phyloP scores from a whole-genome alignment of 2,888 invertebrate species.

The Ophion ellenae region DNA sequence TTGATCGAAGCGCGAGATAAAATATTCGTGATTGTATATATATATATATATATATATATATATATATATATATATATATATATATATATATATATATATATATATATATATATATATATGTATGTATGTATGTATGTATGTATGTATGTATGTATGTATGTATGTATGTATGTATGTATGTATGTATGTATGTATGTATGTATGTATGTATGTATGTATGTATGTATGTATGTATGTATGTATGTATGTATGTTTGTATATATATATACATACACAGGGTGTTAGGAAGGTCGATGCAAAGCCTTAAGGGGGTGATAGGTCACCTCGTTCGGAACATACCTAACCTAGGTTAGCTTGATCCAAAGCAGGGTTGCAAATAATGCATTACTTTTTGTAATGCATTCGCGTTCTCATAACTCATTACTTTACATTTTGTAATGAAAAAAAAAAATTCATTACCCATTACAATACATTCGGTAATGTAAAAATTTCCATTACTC shows the following conservation, averaged over 20 bases:
- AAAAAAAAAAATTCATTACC: no score
- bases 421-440: no score
- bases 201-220: neutral
- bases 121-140: no score
- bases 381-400: no score
- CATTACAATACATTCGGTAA: no score
- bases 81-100: neutral
- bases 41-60: slow-evolving; percentile 5
- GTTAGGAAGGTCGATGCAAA: neutral
- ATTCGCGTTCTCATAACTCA: no score
- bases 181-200: neutral
- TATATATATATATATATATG: neutral
- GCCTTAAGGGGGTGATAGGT: no score
- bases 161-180: neutral
- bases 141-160: neutral
- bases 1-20: slow-evolving; percentile 81
- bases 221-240: neutral
- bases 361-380: no score
- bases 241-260: neutral
- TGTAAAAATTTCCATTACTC: no score
- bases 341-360: no score
- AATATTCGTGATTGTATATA: slow-evolving; percentile 76
- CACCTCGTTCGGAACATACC: no score
- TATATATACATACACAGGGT: neutral
- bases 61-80: neutral